A percentile compares a stretch with the other conserved stretches of the same genome.
Evolutionary conservation across 2,888 invertebrate genomes (phyloP).

Genomic region (Seladonia tumulorum): DNA sequence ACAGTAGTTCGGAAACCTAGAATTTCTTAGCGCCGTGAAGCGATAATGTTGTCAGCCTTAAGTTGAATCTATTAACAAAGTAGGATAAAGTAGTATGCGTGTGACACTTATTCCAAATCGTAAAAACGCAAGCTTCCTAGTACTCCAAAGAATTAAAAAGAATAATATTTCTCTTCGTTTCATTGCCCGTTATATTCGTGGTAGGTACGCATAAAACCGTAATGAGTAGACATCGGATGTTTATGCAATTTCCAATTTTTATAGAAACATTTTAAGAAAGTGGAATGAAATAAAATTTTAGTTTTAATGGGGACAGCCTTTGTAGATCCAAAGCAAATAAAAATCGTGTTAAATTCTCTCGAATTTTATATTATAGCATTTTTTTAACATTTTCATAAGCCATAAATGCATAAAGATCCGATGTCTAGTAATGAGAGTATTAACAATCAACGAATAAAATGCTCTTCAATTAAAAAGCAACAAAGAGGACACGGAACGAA

Average conservation of each 20-base stretch:
- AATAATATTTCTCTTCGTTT: not conserved
- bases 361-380: too few species aligned
- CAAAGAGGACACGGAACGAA: not conserved
- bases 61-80: not conserved
- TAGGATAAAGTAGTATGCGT: not conserved
- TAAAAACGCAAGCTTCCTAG: not conserved
- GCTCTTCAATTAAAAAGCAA: not conserved
- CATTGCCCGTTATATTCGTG: not conserved
- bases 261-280: too few species aligned
- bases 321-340: too few species aligned
- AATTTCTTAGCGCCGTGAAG: not conserved
- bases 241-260: too few species aligned
- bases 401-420: too few species aligned
- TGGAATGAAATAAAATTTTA: too few species aligned
- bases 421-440: too few species aligned
- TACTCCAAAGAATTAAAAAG: not conserved
- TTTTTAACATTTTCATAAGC: too few species aligned
- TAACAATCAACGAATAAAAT: not conserved
- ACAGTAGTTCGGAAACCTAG: not conserved
- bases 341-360: too few species aligned
- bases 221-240: too few species aligned
- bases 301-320: too few species aligned
- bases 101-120: not conserved
- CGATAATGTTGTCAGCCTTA: not conserved
- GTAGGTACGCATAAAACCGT: too few species aligned